Conservation (phyloP, 2,113 vertebrate species). For the Rana temporaria region DNA sequence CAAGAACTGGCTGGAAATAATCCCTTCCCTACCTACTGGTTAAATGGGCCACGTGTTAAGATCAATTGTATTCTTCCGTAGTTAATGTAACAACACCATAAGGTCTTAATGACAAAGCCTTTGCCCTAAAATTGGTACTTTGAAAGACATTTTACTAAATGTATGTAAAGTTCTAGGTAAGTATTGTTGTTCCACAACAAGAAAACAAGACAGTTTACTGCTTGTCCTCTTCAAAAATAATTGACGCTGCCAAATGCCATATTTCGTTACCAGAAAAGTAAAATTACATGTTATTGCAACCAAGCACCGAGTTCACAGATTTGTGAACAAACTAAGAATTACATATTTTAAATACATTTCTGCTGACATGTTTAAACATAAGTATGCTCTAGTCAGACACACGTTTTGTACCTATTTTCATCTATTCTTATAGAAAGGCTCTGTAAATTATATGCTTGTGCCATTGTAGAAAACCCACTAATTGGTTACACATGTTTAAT, state of each 20-base stretch:
- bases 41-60: neutral
- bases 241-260: conserved; percentile 65
- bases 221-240: conserved; percentile 62
- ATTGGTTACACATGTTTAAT: conserved; percentile 99
- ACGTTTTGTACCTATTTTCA: conserved; percentile 78
- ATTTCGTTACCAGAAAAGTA: conserved; percentile 66
- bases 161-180: neutral
- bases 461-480: conserved; percentile 86
- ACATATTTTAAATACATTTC: conserved; percentile 77
- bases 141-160: neutral
- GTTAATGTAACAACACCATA: neutral
- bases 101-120: conserved; percentile 51
- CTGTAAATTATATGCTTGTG: conserved; percentile 91
- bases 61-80: neutral
- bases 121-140: conserved; percentile 30
- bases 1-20: conserved; percentile 45
- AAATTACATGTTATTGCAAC: conserved; percentile 71
- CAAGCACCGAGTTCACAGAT: conserved; percentile 64
- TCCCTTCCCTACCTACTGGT: conserved; percentile 9
- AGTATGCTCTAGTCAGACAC: conserved; percentile 70
- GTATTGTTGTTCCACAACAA: neutral
- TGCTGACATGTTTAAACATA: conserved; percentile 74
- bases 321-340: conserved; percentile 75
- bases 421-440: conserved; percentile 80
- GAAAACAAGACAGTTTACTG: conserved; percentile 54